Conservation (phyloP, 2,113 vertebrate species). For the Pseudopipra pipra region DNA sequence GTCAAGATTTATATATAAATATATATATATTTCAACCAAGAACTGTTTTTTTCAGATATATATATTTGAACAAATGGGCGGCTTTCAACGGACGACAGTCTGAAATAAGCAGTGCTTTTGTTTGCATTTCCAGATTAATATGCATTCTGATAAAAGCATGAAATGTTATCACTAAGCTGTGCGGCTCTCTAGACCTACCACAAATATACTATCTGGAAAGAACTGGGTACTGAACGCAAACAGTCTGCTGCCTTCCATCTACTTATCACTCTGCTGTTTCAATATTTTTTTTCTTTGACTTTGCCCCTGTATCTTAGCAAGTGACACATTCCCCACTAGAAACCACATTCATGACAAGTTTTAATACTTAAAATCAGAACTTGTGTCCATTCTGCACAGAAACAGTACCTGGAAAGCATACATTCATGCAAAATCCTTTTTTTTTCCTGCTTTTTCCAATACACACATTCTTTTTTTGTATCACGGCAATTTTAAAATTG, state of each 20-base stretch:
- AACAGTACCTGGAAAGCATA: conserved; percentile 42
- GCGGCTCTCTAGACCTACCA: neutral
- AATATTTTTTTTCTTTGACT: conserved; percentile 58
- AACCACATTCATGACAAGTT: conserved; percentile 65
- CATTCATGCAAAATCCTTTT: conserved; percentile 33
- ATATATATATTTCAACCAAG: neutral
- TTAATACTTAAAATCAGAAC: conserved; percentile 66
- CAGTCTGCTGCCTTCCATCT: conserved; percentile 66
- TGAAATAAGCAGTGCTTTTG: neutral
- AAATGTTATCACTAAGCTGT: neutral
- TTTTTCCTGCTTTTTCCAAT: conserved; percentile 1
- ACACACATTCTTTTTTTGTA: neutral
- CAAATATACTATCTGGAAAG: conserved; percentile 15
- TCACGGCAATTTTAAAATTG: conserved; percentile 42
- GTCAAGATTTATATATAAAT: neutral
- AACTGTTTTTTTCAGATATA: neutral
- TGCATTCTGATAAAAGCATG: neutral
- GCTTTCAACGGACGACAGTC: neutral
- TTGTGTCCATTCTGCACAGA: conserved; percentile 54
- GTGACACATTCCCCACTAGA: conserved; percentile 52
- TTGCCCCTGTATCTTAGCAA: neutral
- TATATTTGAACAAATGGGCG: neutral
- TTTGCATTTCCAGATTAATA: neutral
- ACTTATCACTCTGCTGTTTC: conserved; percentile 66
- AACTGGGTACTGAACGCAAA: neutral